Conservation (phyloP, 2,888 invertebrate genomes). For the Dusona sp. region DNA sequence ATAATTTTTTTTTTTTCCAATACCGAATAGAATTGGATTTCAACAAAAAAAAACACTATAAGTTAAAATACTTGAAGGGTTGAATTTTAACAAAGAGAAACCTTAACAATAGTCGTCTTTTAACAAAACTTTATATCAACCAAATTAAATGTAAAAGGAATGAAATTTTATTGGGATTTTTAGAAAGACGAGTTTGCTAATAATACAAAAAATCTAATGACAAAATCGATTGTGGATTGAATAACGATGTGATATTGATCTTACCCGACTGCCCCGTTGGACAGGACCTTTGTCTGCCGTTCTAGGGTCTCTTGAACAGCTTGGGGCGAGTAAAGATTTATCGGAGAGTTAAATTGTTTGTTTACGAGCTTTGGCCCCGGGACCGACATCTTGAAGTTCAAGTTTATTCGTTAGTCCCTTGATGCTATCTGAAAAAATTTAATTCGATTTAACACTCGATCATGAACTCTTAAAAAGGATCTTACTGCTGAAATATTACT, state of each 20-base stretch:
- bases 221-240: background rate
- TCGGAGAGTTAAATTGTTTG: conserved; percentile 96
- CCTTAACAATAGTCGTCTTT: too few relatives aligned
- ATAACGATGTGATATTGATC: conserved; percentile 76
- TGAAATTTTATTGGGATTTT: background rate
- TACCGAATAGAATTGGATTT: too few relatives aligned
- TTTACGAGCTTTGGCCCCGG: conserved; percentile 91
- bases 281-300: conserved; percentile 91
- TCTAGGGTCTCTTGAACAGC: conserved; percentile 93
- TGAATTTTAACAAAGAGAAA: too few relatives aligned
- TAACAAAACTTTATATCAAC: background rate
- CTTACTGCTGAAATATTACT: too few relatives aligned
- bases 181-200: background rate
- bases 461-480: too few relatives aligned
- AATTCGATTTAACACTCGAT: background rate
- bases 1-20: too few relatives aligned
- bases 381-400: conserved; percentile 86
- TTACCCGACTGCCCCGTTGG: conserved; percentile 93
- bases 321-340: conserved; percentile 92
- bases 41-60: background rate
- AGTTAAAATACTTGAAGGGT: background rate
- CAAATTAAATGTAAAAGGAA: background rate
- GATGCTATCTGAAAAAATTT: conserved; percentile 41
- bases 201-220: background rate
- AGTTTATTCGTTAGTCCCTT: conserved; percentile 35